A percentile compares a stretch with the other conserved stretches of the same genome.
Conservation (phyloP, 2,113 vertebrate species). For the Cryptomyrus ogoouensis region DNA sequence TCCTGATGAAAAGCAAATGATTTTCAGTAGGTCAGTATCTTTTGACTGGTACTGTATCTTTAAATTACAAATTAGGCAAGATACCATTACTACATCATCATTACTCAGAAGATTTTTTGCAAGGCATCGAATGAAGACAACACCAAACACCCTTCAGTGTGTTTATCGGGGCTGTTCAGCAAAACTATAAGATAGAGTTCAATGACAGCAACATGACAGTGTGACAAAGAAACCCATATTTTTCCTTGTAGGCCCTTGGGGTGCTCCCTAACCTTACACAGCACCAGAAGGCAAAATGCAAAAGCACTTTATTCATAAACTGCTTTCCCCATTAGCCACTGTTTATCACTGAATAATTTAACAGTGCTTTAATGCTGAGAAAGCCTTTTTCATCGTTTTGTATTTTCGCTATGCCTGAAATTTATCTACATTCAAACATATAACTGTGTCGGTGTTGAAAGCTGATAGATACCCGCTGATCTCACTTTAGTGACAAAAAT, state of each 20-base stretch:
- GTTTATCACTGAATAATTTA: slow-evolving; percentile 47
- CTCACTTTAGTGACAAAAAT: background rate
- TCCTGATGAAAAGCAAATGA: background rate
- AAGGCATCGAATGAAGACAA: background rate
- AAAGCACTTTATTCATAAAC: slow-evolving; percentile 43
- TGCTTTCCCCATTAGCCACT: slow-evolving; percentile 7
- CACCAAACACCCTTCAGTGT: background rate
- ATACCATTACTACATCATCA: background rate
- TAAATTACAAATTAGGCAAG: background rate
- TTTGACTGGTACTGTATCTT: background rate
- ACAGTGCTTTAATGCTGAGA: slow-evolving; percentile 20
- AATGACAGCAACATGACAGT: background rate
- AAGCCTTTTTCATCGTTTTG: background rate
- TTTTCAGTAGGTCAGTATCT: background rate
- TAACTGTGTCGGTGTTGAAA: background rate
- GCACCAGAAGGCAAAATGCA: background rate
- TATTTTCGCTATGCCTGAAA: background rate
- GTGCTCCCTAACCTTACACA: background rate
- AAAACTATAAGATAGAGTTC: background rate
- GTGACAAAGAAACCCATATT: background rate
- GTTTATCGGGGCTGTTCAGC: background rate
- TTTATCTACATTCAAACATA: background rate
- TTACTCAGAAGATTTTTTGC: background rate
- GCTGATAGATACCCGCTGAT: background rate
- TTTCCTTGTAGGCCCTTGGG: background rate